Conservation (phyloP, 2,888 invertebrate genomes). For the Strigamia maritima region DNA sequence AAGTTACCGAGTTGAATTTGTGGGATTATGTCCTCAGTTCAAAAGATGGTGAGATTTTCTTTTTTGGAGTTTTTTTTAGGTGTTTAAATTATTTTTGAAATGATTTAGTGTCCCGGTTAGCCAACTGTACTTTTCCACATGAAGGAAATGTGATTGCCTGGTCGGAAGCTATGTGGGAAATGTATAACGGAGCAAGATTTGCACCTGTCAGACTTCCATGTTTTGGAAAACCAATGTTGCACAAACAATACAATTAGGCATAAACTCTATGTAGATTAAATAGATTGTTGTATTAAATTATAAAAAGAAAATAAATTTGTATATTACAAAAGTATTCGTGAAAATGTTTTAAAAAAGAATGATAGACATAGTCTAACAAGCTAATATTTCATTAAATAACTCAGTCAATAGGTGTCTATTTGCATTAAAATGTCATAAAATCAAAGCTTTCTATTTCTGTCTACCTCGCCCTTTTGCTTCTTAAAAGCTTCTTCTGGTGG, state of each 20-base stretch:
- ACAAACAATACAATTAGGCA: conserved; percentile 2
- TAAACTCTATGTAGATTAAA: not conserved
- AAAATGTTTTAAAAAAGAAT: too few relatives aligned
- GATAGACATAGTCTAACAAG: too few relatives aligned
- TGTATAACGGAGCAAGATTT: conserved; percentile 25
- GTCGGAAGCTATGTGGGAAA: conserved; percentile 24
- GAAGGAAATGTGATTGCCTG: conserved; percentile 14
- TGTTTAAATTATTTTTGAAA: not conserved
- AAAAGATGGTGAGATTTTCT: not conserved
- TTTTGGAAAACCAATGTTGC: conserved; percentile 28
- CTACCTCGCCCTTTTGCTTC: too few relatives aligned
- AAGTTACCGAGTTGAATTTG: conserved; percentile 18
- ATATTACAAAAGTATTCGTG: not conserved
- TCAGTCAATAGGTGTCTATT: too few relatives aligned
- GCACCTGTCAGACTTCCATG: conserved; percentile 20
- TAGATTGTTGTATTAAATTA: not conserved
- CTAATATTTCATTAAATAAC: too few relatives aligned
- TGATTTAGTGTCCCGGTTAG: not conserved
- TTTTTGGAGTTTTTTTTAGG: not conserved
- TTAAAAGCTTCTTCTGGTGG: too few relatives aligned
- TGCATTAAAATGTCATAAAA: too few relatives aligned
- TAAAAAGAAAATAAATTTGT: conserved; percentile 3
- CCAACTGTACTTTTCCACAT: conserved; percentile 28
- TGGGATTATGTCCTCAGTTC: conserved; percentile 20
- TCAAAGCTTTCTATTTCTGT: too few relatives aligned